Percentiles rank a stretch among this genome's conserved stretches.
phyloP scores from a whole-genome alignment of 2,888 invertebrate genomes.

The Machimus atricapillus region DNA sequence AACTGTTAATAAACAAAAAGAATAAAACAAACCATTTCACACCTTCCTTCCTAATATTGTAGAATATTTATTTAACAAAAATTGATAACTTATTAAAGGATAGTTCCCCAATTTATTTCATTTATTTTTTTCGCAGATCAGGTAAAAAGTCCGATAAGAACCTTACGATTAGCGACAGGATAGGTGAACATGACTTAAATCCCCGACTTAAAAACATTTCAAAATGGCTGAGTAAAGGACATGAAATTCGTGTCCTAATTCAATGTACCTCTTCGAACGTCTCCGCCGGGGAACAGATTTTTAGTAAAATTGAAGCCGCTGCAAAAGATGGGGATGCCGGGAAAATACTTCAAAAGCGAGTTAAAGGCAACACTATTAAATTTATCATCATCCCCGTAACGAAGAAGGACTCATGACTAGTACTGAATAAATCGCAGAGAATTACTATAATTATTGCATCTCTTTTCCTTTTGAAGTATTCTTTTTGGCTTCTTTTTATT shows the following conservation, averaged over 20 bases:
- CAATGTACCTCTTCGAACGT: conserved; percentile 53
- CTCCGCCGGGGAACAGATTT: conserved; percentile 64
- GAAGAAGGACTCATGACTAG: conserved; percentile 30
- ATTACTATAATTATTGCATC: background rate
- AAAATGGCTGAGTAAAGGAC: conserved; percentile 72
- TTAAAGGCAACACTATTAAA: conserved; percentile 68
- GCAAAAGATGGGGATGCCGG: conserved; percentile 63
- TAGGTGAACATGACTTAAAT: conserved; percentile 72
- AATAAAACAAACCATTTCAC: too few relatives aligned
- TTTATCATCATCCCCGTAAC: conserved; percentile 68
- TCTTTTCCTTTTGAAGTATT: conserved; percentile 7
- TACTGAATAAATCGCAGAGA: background rate
- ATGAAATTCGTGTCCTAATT: conserved; percentile 66
- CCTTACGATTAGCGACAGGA: conserved; percentile 68
- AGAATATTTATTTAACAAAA: too few relatives aligned
- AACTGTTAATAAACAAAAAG: too few relatives aligned
- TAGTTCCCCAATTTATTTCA: too few relatives aligned
- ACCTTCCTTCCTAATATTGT: too few relatives aligned
- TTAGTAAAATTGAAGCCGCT: conserved; percentile 64
- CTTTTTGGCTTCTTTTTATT: conserved; percentile 3
- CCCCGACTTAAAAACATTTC: conserved; percentile 70
- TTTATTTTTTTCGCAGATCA: conserved; percentile 49
- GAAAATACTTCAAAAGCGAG: conserved; percentile 70
- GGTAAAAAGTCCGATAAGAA: conserved; percentile 70
- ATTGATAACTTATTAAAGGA: too few relatives aligned